Evolutionary conservation across 2,888 invertebrate species (phyloP), one percentile per base, ranked within the genome.

Genomic region (Hedya salicella): DNA sequence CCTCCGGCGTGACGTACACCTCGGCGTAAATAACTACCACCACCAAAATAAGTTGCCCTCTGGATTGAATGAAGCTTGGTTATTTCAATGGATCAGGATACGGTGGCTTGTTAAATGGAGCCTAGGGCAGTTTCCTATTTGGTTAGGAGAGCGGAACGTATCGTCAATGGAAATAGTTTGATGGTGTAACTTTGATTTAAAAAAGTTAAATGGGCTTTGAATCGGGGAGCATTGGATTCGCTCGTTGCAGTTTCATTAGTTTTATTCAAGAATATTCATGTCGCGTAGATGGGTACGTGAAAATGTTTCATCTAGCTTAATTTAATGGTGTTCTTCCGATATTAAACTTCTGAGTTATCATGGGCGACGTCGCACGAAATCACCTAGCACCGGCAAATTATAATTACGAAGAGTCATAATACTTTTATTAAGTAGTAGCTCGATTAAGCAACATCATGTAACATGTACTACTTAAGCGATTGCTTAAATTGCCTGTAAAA

Each of bases 1-100:
- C 53, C 40, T 40, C 59, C 30, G 46, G 48, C 53, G 30, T 53
- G 40, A 60, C 65, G 65, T 40, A 54, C 49, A 61, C 25, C 42
- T 50, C 16, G 6, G 60, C 49, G 61, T 62, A 62, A 62, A 62
- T 52, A 62, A 62, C 61, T 2, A 16, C 25, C 30, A 19, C 1
- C 1, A 17, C 61, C 42, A 42, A 2, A 21, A 9, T 52, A 17
- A 14, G 5, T 44, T 42, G 61, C 16, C 3, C 42, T 42, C 17
- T 14, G 1, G 8, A 11, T 14, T 14, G 14, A 21, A 42, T 11
- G 42, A n/a, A 3, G 9, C 19, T n/a, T n/a, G 4, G 17, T 44
- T 3, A 3, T 11, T 52, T 14, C 1, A 0, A 14, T 14, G 19
- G 61, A 11, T 36, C 4, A 21, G 9, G 42, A 13, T 19, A 11